phyloP scores from a whole-genome alignment of 2,113 vertebrate species.

The Apteryx mantelli region DNA sequence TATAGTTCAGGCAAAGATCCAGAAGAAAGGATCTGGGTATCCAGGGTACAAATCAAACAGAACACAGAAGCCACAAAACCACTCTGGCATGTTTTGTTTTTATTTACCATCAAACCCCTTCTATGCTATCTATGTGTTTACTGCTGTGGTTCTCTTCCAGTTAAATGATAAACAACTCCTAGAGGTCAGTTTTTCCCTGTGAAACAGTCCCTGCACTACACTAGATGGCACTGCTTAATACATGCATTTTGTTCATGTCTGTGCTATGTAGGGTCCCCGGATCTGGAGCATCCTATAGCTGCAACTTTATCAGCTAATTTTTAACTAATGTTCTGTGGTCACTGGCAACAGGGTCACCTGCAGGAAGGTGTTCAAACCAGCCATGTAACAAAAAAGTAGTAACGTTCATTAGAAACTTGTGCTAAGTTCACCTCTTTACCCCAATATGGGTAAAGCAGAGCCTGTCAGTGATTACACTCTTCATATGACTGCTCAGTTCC shows the following conservation, averaged over 20 bases:
- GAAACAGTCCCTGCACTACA: not conserved
- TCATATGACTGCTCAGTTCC: not conserved
- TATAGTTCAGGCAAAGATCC: not conserved
- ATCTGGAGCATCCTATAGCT: not conserved
- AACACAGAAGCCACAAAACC: not conserved
- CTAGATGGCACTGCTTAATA: constrained; percentile 65
- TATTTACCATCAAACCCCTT: constrained; percentile 8
- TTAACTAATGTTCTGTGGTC: not conserved
- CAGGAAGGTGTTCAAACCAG: not conserved
- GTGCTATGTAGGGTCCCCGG: not conserved
- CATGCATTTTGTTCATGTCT: not conserved
- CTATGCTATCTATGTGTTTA: not conserved
- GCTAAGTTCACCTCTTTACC: accelerated
- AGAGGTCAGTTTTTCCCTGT: not conserved
- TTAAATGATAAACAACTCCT: not conserved
- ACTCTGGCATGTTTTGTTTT: not conserved
- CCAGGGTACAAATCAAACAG: not conserved
- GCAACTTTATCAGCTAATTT: not conserved
- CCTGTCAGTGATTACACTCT: not conserved
- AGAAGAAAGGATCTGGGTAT: not conserved
- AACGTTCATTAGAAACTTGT: not conserved
- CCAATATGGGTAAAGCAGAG: not conserved
- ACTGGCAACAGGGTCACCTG: not conserved
- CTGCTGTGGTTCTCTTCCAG: not conserved
- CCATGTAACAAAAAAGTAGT: accelerated